These are phyloP conservation scores for Saccopteryx leptura DNA, from an alignment of 2,113 vertebrate genomes.

Conservation along the genomic window DNA sequence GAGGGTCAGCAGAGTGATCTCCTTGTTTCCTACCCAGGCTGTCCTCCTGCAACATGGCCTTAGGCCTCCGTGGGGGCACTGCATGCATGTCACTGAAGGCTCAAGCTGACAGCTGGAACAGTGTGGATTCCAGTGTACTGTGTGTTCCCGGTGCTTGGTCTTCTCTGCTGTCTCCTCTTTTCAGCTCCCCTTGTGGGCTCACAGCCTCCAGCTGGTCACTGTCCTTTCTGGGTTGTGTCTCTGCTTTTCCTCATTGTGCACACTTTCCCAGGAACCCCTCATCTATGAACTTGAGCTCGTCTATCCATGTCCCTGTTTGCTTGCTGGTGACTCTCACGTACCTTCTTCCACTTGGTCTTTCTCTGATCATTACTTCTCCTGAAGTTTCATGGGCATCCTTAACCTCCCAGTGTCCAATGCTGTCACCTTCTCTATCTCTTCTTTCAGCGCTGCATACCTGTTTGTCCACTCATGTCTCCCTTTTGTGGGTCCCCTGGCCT, in stretches of 20 bases:
- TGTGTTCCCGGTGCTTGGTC: too few species aligned
- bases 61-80: too few species aligned
- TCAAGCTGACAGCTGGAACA: background rate
- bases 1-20: background rate
- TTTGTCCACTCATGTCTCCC: accelerated
- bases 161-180: too few species aligned
- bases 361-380: accelerated
- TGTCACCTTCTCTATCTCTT: accelerated
- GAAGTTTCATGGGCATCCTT: accelerated
- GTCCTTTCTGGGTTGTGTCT: too few species aligned
- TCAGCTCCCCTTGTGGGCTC: accelerated
- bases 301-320: background rate
- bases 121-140: too few species aligned
- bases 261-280: accelerated
- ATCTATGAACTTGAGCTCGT: accelerated
- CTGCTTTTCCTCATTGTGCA: accelerated
- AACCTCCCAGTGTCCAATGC: background rate
- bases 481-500: background rate
- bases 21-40: background rate
- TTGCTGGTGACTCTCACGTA: accelerated
- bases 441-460: too few species aligned
- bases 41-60: too few species aligned
- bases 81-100: accelerated
- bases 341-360: accelerated
- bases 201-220: too few species aligned